Conservation (phyloP, 2,888 invertebrate genomes). For the Coleophora flavipennella region DNA sequence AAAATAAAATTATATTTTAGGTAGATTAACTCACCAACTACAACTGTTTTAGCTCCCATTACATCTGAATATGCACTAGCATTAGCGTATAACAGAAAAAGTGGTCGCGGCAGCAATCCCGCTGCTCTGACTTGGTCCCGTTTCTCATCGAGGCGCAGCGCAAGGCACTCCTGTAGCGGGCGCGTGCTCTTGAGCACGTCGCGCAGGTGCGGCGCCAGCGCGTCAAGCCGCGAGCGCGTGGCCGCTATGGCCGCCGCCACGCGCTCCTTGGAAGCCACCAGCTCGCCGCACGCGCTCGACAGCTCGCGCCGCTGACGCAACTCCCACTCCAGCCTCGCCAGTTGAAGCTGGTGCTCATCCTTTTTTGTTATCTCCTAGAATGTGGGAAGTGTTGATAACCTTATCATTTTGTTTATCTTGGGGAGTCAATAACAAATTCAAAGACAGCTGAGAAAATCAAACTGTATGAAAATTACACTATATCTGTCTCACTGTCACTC, state of each 20-base stretch:
- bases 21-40: conserved; percentile 63
- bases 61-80: conserved; percentile 86
- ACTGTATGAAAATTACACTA: no score
- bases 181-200: conserved; percentile 80
- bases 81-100: conserved; percentile 91
- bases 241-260: conserved; percentile 82
- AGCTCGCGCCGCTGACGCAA: conserved; percentile 88
- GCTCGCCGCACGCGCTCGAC: conserved; percentile 81
- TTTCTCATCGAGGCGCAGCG: conserved; percentile 84
- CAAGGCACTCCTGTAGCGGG: conserved; percentile 91
- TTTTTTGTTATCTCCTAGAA: conserved; percentile 76
- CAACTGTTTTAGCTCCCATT: conserved; percentile 68
- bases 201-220: conserved; percentile 83
- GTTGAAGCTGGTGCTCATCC: conserved; percentile 84
- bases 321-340: conserved; percentile 94
- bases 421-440: no score
- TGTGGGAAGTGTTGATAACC: no score
- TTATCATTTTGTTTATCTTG: no score
- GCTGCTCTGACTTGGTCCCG: conserved; percentile 84
- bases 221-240: conserved; percentile 83
- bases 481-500: no score
- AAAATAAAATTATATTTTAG: no score
- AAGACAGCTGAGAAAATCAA: no score
- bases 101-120: conserved; percentile 81
- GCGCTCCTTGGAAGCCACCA: conserved; percentile 83